phyloP scores from a whole-genome alignment of 2,113 vertebrate species.

The Nothoprocta perdicaria region DNA sequence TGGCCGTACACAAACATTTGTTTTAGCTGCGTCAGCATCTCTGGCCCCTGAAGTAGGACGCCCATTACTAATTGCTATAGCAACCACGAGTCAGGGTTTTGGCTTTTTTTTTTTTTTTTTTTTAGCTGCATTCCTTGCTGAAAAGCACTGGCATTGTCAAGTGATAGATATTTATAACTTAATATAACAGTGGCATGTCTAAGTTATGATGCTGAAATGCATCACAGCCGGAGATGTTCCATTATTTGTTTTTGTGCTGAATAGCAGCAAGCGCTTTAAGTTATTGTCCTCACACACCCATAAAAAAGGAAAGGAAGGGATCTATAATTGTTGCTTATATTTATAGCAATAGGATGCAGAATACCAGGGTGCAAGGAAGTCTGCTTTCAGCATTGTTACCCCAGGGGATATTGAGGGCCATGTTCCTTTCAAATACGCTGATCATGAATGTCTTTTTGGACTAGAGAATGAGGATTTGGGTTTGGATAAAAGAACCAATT shows the following conservation, averaged over 20 bases:
- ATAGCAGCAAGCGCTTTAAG: slow-evolving; percentile 71
- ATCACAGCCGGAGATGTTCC: slow-evolving; percentile 63
- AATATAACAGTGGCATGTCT: slow-evolving; percentile 62
- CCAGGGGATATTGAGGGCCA: background rate
- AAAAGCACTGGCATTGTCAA: slow-evolving; percentile 70
- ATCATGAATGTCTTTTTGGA: slow-evolving; percentile 5
- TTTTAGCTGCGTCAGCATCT: slow-evolving; percentile 83
- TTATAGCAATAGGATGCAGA: slow-evolving; percentile 27
- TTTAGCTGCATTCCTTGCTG: background rate
- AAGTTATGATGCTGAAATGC: slow-evolving; percentile 64
- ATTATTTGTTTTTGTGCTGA: slow-evolving; percentile 78
- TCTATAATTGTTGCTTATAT: slow-evolving; percentile 68
- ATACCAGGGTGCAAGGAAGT: background rate
- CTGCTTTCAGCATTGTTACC: slow-evolving; percentile 29
- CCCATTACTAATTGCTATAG: slow-evolving; percentile 76
- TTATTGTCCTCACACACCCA: slow-evolving; percentile 59
- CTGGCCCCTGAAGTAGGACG: slow-evolving; percentile 56
- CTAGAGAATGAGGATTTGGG: slow-evolving; percentile 33
- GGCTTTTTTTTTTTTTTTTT: background rate
- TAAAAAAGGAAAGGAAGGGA: slow-evolving; percentile 34
- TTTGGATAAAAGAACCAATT: slow-evolving; percentile 32
- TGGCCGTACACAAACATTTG: slow-evolving; percentile 78
- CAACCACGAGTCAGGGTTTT: slow-evolving; percentile 63
- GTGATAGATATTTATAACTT: slow-evolving; percentile 81
- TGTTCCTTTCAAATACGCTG: slow-evolving; percentile 2